phyloP scores from a whole-genome alignment of 2,113 vertebrate species.

The Nymphicus hollandicus region DNA sequence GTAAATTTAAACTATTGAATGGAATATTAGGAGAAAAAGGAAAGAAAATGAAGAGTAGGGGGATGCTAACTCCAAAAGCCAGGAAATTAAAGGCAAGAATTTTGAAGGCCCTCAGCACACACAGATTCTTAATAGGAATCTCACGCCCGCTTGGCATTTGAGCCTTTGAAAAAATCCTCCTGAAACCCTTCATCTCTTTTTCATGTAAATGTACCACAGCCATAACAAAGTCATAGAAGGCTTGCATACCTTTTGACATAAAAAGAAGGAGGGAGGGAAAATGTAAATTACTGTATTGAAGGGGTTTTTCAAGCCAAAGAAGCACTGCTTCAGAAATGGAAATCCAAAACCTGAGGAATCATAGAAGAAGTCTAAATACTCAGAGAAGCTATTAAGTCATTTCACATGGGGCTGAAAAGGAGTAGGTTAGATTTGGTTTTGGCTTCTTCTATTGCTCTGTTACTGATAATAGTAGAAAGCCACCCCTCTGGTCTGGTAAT shows the following conservation, averaged over 20 bases:
- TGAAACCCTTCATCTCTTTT: neutral
- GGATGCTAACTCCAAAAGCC: neutral
- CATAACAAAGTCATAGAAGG: neutral
- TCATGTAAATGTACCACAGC: neutral
- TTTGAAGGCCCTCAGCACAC: neutral
- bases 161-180: neutral
- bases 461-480: neutral
- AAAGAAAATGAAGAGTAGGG: neutral
- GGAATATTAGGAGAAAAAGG: neutral
- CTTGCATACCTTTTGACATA: neutral
- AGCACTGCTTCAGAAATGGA: neutral
- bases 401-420: neutral
- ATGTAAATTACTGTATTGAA: neutral
- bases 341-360: neutral
- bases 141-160: neutral
- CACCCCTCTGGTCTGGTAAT: neutral
- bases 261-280: neutral
- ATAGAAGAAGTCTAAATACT: neutral
- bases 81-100: neutral
- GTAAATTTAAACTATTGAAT: neutral
- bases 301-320: neutral
- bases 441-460: neutral
- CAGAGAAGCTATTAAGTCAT: neutral
- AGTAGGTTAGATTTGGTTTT: neutral
- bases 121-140: neutral